Conservation (phyloP, 2,888 invertebrate genomes). For the Lepidochitona cinerea region DNA sequence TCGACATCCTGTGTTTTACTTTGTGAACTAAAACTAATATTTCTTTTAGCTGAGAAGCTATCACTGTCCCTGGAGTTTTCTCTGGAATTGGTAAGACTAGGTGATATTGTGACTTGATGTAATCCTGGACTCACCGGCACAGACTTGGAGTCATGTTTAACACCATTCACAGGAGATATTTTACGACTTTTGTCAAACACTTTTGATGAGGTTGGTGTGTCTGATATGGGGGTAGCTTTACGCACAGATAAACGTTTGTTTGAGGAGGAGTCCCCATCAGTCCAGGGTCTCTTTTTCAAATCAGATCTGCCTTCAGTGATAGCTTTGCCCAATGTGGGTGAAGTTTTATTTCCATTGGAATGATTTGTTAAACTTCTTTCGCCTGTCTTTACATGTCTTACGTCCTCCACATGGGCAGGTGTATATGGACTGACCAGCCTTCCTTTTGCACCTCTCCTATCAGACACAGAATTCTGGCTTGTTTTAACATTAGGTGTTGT, state of each 20-base stretch:
- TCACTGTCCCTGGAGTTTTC: slow-evolving; percentile 7
- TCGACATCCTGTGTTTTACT: background rate
- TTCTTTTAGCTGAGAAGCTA: slow-evolving; percentile 13
- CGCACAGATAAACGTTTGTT: background rate
- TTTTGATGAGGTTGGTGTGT: background rate
- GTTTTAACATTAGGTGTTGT: background rate
- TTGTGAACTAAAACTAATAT: background rate
- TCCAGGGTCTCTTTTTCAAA: background rate
- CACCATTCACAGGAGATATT: background rate
- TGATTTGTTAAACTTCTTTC: background rate
- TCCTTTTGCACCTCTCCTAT: background rate
- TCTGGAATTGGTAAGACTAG: slow-evolving; percentile 3
- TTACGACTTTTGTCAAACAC: background rate
- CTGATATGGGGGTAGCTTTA: background rate
- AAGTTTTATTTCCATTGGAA: background rate
- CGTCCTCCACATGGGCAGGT: background rate
- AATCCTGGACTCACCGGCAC: background rate
- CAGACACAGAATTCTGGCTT: background rate
- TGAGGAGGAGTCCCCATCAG: background rate
- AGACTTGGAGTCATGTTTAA: background rate
- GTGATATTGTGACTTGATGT: background rate
- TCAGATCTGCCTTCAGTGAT: background rate
- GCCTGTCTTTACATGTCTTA: background rate
- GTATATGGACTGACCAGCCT: background rate
- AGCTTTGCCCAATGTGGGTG: background rate